Base-by-base conservation (phyloP, 2,888 invertebrate species). In the Cantharis lateralis region DNA sequence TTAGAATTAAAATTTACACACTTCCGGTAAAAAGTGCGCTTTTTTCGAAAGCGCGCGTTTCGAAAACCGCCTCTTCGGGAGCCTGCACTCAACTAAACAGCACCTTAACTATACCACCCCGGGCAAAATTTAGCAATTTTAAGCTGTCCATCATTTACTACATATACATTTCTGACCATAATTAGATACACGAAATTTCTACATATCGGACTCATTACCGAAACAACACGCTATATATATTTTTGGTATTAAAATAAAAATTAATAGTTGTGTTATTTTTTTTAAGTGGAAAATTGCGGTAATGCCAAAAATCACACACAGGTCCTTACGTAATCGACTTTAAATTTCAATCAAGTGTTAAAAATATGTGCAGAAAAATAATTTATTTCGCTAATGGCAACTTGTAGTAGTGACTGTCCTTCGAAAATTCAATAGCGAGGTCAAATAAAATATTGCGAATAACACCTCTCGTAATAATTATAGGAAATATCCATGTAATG, bases 111-210 rank as follows among this genome's bases (percentile, higher is more conserved):
- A 77, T 64, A 72, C 63, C 72, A 73, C 78, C 78, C 78, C 72
- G 26, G 78, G 78, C 78, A 72, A 78, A 78, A 78, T 78, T 78
- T 73, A 75, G 75, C 75, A 78, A 78, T 78, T 75, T 75, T 75
- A 75, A 78, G 78, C 78, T 78, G 78, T 78, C 78, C 75, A 78
- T 78, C 78, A 78, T 78, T 78, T 75, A 75, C 78, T 73, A 73
- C 78, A 75, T 75, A 75, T 70, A 78, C 78, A 75, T 68, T 63
- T 62, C 68, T 69, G 66, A 62, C 77, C 77, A 74, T 78, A 78
- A 78, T 78, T 78, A 78, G 78, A 75, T 78, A 78, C 78, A 78
- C 78, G 75, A 78, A 78, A 75, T 78, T 78, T 78, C 75, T 75
- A 75, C 75, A 78, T 77, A 77, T 77, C 72, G 70, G 48, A 72